phyloP scores from a whole-genome alignment of 2,888 invertebrate species.

The Mythimna albipuncta region DNA sequence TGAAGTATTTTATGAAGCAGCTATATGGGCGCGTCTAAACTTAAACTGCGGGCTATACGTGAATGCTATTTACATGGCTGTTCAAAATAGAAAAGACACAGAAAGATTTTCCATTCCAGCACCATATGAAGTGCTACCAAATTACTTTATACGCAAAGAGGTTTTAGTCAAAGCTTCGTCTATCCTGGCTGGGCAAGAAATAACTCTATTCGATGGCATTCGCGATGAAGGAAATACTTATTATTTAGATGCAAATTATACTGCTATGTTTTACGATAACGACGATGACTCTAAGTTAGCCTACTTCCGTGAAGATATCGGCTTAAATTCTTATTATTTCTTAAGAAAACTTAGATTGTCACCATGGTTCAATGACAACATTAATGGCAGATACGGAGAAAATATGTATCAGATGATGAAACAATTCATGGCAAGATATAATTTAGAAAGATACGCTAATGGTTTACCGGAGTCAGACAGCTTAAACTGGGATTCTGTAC shows the following conservation, averaged over 20 bases:
- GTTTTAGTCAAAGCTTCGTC: constrained; percentile 87
- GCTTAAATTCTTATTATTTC: constrained; percentile 92
- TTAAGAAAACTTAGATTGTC: constrained; percentile 89
- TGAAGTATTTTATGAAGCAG: constrained; percentile 90
- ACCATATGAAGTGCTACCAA: constrained; percentile 92
- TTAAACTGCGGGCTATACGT: constrained; percentile 92
- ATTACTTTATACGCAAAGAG: constrained; percentile 92
- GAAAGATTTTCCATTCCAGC: constrained; percentile 91
- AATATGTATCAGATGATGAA: constrained; percentile 92
- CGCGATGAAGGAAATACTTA: constrained; percentile 83
- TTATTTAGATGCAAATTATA: constrained; percentile 83
- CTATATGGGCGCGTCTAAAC: constrained; percentile 91
- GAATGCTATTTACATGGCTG: constrained; percentile 91
- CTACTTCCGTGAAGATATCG: constrained; percentile 94
- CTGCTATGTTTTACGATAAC: constrained; percentile 79
- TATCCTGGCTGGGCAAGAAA: constrained; percentile 74
- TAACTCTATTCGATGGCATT: constrained; percentile 73
- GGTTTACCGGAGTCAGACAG: constrained; percentile 90
- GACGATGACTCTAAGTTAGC: constrained; percentile 91
- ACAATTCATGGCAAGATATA: constrained; percentile 93
- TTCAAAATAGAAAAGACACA: constrained; percentile 91
- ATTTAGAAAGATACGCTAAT: constrained; percentile 93
- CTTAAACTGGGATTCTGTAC: constrained; percentile 87
- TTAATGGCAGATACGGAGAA: constrained; percentile 90
- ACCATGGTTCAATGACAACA: constrained; percentile 89